Conservation (phyloP, 2,888 invertebrate species). For the Lasioglossum leucozonium region DNA sequence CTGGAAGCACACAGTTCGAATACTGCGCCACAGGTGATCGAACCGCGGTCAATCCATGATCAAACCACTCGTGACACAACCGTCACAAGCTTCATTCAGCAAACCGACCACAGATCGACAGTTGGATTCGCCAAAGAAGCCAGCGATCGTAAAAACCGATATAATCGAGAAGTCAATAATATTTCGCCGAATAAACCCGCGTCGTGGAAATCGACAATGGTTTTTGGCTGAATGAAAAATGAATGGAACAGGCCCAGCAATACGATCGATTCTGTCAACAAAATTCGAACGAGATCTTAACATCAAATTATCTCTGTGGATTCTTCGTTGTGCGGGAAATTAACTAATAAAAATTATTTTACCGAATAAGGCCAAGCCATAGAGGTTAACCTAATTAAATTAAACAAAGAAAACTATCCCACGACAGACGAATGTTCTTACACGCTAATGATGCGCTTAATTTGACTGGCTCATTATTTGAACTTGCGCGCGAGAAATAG, state of each 20-base stretch:
- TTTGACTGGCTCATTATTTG: background rate
- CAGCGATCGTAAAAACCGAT: background rate
- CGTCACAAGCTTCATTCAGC: background rate
- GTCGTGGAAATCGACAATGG: background rate
- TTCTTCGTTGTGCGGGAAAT: background rate
- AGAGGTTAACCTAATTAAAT: no score
- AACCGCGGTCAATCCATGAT: conserved; percentile 2
- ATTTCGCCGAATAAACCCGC: background rate
- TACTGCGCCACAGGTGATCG: background rate
- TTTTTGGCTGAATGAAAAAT: no score
- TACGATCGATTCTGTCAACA: no score
- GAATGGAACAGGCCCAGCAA: no score
- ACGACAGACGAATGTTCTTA: background rate
- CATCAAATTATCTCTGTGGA: no score
- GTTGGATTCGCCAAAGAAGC: background rate
- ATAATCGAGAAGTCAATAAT: conserved; percentile 6
- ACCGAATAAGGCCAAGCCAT: no score
- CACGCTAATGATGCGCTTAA: background rate
- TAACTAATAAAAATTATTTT: background rate
- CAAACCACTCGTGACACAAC: conserved; percentile 2
- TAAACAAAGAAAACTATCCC: no score
- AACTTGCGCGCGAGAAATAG: background rate
- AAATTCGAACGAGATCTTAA: no score
- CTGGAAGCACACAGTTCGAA: background rate
- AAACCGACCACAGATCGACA: background rate